These are phyloP conservation scores for Neolamprologus caudopunctatus DNA, from an alignment of 2,113 vertebrate species.

Conservation along the genomic window DNA sequence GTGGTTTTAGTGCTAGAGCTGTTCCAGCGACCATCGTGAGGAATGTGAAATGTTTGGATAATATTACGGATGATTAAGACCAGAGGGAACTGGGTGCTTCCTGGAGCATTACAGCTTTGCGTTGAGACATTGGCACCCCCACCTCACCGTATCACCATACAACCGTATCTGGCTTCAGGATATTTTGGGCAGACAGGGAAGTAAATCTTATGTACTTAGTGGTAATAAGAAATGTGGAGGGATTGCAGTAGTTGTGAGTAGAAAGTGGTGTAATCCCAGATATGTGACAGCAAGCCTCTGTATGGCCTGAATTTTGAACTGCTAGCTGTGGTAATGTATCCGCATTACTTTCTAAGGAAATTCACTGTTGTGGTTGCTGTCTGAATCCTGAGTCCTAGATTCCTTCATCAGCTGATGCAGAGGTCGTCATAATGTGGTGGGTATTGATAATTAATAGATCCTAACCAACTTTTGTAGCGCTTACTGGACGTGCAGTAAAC, in stretches of 20 bases:
- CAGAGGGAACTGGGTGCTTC: not conserved
- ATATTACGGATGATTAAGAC: not conserved
- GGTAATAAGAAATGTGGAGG: not conserved
- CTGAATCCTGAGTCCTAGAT: not conserved
- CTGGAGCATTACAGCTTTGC: not conserved
- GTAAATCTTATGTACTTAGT: not conserved
- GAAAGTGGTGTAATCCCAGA: not conserved
- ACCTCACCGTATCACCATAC: not conserved
- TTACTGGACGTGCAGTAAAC: not conserved
- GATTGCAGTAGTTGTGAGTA: not conserved
- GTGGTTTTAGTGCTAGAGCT: not conserved
- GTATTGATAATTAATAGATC: not conserved
- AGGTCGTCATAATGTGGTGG: not conserved
- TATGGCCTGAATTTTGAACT: not conserved
- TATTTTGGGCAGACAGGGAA: not conserved
- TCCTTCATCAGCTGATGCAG: not conserved
- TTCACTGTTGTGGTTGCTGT: not conserved
- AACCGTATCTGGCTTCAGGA: not conserved
- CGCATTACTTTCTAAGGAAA: not conserved
- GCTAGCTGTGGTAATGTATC: not conserved
- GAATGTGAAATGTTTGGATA: not conserved
- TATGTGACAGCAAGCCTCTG: not conserved
- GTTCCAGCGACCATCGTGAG: not conserved
- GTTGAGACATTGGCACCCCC: not conserved
- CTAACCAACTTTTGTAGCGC: accelerated